These are phyloP conservation scores for Stegophylla sp. DNA, from an alignment of 2,888 invertebrate genomes.

Conservation along the genomic window DNA sequence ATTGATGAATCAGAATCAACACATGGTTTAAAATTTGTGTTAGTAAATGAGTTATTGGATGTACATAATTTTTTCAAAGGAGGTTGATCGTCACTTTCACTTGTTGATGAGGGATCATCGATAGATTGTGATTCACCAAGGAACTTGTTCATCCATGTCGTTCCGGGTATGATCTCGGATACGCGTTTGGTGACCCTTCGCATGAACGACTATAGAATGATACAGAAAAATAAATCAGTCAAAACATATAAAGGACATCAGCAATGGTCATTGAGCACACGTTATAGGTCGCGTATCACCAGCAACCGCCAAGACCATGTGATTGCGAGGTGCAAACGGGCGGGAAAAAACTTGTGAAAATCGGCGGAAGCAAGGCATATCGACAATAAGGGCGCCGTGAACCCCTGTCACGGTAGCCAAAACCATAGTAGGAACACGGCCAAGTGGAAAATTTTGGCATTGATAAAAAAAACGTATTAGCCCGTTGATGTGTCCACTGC, in stretches of 20 bases:
- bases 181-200: conserved; percentile 73
- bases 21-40: background rate
- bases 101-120: background rate
- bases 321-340: conserved; percentile 32
- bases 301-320: conserved; percentile 30
- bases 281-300: background rate
- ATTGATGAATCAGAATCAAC: background rate
- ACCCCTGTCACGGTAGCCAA: background rate
- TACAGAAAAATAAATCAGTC: conserved; percentile 4
- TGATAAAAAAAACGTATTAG: background rate
- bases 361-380: background rate
- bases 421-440: background rate
- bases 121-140: conserved; percentile 49
- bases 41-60: conserved; percentile 18
- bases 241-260: background rate
- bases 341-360: conserved; percentile 27
- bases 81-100: conserved; percentile 40
- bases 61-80: conserved; percentile 53
- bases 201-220: conserved; percentile 73
- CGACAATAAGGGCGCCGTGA: background rate
- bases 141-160: conserved; percentile 65
- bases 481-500: background rate
- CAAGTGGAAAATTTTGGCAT: background rate
- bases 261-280: background rate
- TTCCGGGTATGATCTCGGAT: conserved; percentile 71